Conservation (phyloP, 2,888 invertebrate species). For the Leptopterna dolabrata region DNA sequence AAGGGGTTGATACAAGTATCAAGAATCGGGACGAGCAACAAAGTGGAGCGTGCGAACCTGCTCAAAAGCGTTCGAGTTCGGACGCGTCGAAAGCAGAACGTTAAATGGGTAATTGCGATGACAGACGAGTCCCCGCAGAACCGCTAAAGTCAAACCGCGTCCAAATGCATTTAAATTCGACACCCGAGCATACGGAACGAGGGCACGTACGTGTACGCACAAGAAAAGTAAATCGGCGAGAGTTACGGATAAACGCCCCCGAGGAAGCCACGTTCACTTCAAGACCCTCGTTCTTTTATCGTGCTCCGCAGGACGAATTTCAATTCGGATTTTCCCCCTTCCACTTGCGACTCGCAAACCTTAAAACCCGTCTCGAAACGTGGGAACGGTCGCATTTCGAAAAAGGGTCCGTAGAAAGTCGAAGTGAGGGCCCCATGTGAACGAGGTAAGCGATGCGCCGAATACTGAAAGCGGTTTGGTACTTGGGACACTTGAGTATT, state of each 20-base stretch:
- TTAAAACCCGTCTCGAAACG: neutral
- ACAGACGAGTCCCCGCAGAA: neutral
- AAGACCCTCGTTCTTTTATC: slow-evolving; percentile 9
- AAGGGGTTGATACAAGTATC: too few relatives aligned
- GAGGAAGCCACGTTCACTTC: slow-evolving; percentile 15
- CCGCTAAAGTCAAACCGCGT: neutral
- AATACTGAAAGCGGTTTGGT: slow-evolving; percentile 15
- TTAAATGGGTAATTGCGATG: neutral
- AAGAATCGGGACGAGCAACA: too few relatives aligned
- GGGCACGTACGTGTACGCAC: slow-evolving; percentile 12
- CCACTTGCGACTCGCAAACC: too few relatives aligned
- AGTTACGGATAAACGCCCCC: slow-evolving; percentile 17
- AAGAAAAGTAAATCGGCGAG: slow-evolving; percentile 14
- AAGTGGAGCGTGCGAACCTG: neutral
- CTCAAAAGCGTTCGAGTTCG: neutral
- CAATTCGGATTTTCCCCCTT: neutral
- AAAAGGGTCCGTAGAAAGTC: slow-evolving; percentile 5
- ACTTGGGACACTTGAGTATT: neutral
- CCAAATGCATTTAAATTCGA: neutral
- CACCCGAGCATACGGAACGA: neutral
- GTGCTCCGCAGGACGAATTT: neutral
- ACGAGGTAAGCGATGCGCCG: neutral
- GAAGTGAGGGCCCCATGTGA: slow-evolving; percentile 5
- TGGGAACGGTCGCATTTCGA: slow-evolving; percentile 11
- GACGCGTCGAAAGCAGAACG: neutral